Evolutionary conservation across 1,140 invertebrate genomes (phyloP), one percentile per base, ranked within the genome.

Genomic region (Andricus grossulariae): DNA sequence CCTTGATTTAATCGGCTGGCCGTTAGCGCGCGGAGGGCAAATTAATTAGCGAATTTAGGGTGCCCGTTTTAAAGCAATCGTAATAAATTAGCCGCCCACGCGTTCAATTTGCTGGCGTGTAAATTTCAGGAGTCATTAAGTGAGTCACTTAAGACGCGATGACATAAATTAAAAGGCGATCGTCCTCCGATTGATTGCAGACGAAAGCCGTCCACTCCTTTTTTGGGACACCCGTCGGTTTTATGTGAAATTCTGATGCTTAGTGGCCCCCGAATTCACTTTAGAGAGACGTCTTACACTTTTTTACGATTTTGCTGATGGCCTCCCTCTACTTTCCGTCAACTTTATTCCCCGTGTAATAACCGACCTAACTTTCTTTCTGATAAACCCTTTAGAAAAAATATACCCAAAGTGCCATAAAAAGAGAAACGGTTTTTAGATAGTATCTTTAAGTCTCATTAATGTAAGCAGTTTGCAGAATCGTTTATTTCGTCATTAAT

Each of bases 141-240:
- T 66, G 60, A 66, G 60, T 66, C 60, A 66, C 60, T 66, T 39
- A 84, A 85, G 75, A 85, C 80, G 39, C 82, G 81, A 81, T 79
- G 76, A 75, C 75, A 86, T 86, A 86, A 87, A 86, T 88, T 84
- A 84, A 83, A 84, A 80, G 82, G 76, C 51, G 72, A 81, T 80
- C 73, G 71, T 73, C 72, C 55, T n/a, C 66, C 70, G 77, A 85
- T 83, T 76, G 77, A 86, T 85, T 78, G 81, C 60, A 66, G 60
- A 39, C 25, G 60, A 66, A 66, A 66, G 60, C 60, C 39, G 50
- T 54, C 32, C 60, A 49, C 71, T 74, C 55, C 76, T 77, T 77
- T 74, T 78, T 76, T 76, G 50, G 21, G 13, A 18, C 8, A 66
- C 21, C 32, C 39, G 60, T 32, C 60, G 39, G 12, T 55, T 19